A percentile compares a stretch with the other conserved stretches of the same genome.
These are phyloP conservation scores for Schlechtendalia chinensis DNA, from an alignment of 1,140 invertebrate genomes.

Conservation along the genomic window DNA sequence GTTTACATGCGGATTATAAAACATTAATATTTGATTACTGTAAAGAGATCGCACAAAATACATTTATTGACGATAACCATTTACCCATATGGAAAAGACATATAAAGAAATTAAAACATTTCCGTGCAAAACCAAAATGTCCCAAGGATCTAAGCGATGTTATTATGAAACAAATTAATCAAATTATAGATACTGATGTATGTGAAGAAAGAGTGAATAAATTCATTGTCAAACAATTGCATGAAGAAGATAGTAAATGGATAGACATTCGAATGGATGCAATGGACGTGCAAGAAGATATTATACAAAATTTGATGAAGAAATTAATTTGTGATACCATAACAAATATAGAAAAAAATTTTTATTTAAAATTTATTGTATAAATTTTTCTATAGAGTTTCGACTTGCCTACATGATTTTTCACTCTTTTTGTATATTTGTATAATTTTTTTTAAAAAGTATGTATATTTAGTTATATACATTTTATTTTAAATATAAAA, in stretches of 20 bases:
- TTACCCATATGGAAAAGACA: constrained; percentile 23
- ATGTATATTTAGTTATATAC: background rate
- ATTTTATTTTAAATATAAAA: background rate
- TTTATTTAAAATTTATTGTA: constrained; percentile 1
- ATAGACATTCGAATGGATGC: constrained; percentile 23
- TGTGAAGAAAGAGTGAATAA: constrained; percentile 33
- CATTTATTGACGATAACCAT: background rate
- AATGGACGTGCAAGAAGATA: constrained; percentile 23
- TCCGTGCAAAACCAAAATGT: background rate
- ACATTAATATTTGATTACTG: constrained; percentile 37
- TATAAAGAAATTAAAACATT: constrained; percentile 1
- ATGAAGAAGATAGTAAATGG: constrained; percentile 28
- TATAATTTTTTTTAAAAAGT: background rate
- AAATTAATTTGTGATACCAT: constrained; percentile 33
- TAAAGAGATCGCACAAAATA: background rate
- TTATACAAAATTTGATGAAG: constrained; percentile 34
- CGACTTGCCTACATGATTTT: too few relatives aligned
- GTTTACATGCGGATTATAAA: background rate
- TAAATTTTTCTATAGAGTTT: too few relatives aligned
- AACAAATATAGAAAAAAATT: constrained; percentile 25
- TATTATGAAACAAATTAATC: constrained; percentile 7
- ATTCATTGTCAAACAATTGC: constrained; percentile 22
- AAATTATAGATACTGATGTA: constrained; percentile 10
- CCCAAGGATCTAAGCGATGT: constrained; percentile 10
- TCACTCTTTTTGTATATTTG: background rate